These are phyloP conservation scores for Hesperia comma DNA, from an alignment of 2,888 invertebrate genomes.

Conservation along the genomic window DNA sequence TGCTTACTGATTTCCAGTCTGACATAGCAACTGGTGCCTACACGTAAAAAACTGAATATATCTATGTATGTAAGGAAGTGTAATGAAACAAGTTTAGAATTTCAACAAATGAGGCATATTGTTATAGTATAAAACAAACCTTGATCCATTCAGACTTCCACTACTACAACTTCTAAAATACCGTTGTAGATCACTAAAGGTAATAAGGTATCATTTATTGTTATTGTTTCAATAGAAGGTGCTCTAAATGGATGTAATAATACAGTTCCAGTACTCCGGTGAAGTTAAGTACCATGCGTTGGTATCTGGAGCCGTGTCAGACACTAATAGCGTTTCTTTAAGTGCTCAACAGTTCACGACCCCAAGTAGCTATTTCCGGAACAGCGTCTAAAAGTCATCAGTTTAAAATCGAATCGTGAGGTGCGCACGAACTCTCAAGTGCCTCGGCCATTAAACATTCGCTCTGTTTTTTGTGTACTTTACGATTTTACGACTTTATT, in stretches of 20 bases:
- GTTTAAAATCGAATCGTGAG: constrained; percentile 75
- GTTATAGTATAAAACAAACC: no score
- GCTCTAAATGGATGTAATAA: neutral
- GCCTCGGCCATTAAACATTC: constrained; percentile 76
- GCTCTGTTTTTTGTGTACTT: constrained; percentile 72
- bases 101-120: no score
- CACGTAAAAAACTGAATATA: no score
- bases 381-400: constrained; percentile 73
- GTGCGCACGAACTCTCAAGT: constrained; percentile 61
- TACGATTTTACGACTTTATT: constrained; percentile 73
- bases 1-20: no score
- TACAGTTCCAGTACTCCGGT: neutral
- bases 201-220: no score
- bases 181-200: no score
- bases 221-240: neutral
- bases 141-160: no score
- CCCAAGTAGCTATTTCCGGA: constrained; percentile 74
- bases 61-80: no score
- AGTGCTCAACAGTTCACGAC: constrained; percentile 63
- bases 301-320: constrained; percentile 24
- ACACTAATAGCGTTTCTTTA: constrained; percentile 56
- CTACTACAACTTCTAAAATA: no score
- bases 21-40: no score
- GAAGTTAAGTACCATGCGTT: constrained; percentile 9
- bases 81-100: no score